phyloP scores from a whole-genome alignment of 2,888 invertebrate genomes.

The Campopleginae sp. region DNA sequence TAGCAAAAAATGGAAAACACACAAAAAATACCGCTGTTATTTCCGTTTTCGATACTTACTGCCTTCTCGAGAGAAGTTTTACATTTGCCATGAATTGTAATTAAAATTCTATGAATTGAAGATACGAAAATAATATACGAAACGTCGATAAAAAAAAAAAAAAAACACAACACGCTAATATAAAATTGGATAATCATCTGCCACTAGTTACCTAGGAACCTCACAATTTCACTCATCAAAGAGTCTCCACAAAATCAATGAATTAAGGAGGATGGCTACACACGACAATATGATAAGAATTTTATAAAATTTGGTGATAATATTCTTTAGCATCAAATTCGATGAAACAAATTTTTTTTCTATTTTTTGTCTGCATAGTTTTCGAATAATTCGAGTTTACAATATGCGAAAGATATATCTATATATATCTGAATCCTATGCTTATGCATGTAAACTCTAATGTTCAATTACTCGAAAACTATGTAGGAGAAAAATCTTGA shows the following conservation, averaged over 20 bases:
- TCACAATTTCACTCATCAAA: background rate
- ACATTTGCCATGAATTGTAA: constrained; percentile 3
- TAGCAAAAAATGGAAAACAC: background rate
- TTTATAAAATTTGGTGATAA: too few species aligned
- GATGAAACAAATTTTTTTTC: too few species aligned
- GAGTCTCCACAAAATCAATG: background rate
- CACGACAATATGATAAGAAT: too few species aligned
- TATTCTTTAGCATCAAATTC: too few species aligned
- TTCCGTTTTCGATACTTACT: constrained; percentile 2
- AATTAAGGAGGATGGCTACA: too few species aligned
- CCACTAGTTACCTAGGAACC: constrained; percentile 1
- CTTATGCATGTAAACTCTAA: too few species aligned
- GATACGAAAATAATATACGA: background rate
- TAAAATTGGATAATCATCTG: constrained; percentile 4
- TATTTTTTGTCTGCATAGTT: too few species aligned
- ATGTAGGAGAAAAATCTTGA: too few species aligned
- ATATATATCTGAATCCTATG: too few species aligned
- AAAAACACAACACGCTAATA: background rate
- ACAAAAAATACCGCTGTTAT: constrained; percentile 10
- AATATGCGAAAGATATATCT: too few species aligned
- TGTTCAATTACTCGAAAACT: too few species aligned
- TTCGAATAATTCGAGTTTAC: too few species aligned
- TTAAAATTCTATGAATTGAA: constrained; percentile 12
- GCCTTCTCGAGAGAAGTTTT: constrained; percentile 5
- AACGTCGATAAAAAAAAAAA: background rate